Conservation (phyloP, 2,113 vertebrate genomes). For the Platysternon megacephalum region DNA sequence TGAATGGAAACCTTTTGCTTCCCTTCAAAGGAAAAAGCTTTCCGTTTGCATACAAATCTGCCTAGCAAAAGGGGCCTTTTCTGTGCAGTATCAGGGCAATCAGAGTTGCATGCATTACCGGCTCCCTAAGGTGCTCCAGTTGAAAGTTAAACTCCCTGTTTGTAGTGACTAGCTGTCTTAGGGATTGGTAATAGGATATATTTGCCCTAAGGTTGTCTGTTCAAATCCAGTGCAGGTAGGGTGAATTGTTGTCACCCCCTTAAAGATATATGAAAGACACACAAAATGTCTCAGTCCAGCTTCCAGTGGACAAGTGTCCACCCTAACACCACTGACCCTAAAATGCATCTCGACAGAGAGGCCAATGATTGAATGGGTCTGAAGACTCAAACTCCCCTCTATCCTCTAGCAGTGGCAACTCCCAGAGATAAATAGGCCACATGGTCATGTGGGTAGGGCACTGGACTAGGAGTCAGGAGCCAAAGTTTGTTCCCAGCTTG, state of each 20-base stretch:
- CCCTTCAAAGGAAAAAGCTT: background rate
- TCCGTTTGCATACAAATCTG: rapidly evolving
- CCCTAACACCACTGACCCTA: background rate
- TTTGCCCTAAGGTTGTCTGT: background rate
- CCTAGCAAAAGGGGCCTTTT: background rate
- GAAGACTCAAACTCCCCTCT: background rate
- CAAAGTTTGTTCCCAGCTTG: background rate
- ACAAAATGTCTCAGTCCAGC: rapidly evolving
- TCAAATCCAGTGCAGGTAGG: background rate
- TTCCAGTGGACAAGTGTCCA: background rate
- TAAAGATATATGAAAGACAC: rapidly evolving
- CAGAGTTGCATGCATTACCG: rapidly evolving
- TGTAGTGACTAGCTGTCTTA: background rate
- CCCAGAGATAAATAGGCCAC: background rate
- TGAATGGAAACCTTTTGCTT: background rate
- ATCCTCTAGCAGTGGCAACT: background rate
- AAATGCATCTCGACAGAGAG: background rate
- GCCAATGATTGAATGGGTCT: background rate
- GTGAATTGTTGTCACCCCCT: background rate
- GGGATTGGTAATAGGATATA: background rate
- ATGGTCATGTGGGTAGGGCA: background rate
- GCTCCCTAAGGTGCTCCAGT: background rate
- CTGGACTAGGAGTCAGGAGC: background rate
- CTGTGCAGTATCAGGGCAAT: rapidly evolving
- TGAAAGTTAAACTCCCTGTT: background rate